Evolutionary conservation across 2,888 invertebrate species (phyloP).

Genomic region (Melieria crassipennis): DNA sequence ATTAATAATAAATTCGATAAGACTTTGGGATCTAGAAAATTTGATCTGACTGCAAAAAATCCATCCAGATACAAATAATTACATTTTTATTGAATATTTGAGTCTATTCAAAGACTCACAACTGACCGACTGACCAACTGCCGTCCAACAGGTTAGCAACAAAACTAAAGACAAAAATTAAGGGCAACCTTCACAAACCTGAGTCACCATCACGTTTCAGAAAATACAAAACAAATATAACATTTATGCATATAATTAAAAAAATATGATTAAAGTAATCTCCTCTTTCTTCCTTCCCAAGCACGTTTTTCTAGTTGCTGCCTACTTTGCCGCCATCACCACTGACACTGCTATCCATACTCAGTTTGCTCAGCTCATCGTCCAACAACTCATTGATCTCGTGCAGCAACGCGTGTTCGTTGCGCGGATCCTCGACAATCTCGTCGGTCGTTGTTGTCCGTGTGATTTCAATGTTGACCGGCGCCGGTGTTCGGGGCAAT

Average conservation of each 20-base stretch:
- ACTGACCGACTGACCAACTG: too few species aligned
- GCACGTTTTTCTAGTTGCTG: not conserved
- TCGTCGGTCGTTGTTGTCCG: constrained; percentile 61
- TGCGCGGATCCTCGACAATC: constrained; percentile 57
- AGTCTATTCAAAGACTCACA: too few species aligned
- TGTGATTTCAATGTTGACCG: constrained; percentile 62
- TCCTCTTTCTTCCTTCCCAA: not conserved
- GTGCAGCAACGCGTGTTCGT: constrained; percentile 56
- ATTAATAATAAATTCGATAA: too few species aligned
- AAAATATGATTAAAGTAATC: too few species aligned
- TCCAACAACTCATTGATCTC: constrained; percentile 63
- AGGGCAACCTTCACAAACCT: not conserved
- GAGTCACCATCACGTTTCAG: not conserved
- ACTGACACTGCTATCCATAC: constrained; percentile 45
- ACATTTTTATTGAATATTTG: too few species aligned
- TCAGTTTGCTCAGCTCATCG: constrained; percentile 61
- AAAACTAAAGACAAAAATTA: too few species aligned
- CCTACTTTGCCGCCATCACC: not conserved
- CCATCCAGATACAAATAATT: too few species aligned
- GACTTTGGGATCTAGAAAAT: too few species aligned
- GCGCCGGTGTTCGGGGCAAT: constrained; percentile 54
- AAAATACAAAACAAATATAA: not conserved
- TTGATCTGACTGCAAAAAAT: too few species aligned
- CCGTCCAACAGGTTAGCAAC: too few species aligned
- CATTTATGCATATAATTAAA: too few species aligned